These are phyloP conservation scores for Andrena bicolor DNA, from an alignment of 2,888 invertebrate genomes.

Conservation along the genomic window DNA sequence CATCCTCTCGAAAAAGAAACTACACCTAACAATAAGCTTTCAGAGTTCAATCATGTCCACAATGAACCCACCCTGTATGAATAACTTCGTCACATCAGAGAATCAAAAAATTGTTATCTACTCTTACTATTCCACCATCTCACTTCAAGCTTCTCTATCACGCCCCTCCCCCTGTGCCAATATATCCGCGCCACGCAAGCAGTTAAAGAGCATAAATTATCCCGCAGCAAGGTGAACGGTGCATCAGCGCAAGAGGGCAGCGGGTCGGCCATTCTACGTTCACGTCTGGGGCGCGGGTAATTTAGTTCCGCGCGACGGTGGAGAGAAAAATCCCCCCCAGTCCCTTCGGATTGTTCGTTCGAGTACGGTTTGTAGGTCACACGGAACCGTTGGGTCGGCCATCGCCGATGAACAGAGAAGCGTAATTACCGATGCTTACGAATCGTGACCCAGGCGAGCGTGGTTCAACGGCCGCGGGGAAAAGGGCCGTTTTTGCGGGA, in stretches of 20 bases:
- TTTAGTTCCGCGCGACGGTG: slow-evolving; percentile 4
- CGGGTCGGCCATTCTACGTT: slow-evolving; percentile 21
- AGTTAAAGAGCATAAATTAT: slow-evolving; percentile 34
- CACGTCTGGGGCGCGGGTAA: neutral
- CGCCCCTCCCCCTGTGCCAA: neutral
- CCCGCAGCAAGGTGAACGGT: slow-evolving; percentile 4
- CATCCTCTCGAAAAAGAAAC: no score
- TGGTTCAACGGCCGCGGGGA: neutral
- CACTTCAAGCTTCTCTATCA: neutral
- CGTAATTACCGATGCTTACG: slow-evolving; percentile 29
- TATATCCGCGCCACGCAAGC: neutral
- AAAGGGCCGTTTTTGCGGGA: neutral
- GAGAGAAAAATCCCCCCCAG: slow-evolving; percentile 2
- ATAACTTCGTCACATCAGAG: no score
- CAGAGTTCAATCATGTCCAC: no score
- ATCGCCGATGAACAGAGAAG: slow-evolving; percentile 20
- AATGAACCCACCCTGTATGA: no score
- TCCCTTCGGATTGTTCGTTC: slow-evolving; percentile 17
- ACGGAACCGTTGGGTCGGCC: slow-evolving; percentile 1
- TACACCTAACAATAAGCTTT: no score
- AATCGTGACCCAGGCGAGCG: slow-evolving; percentile 7
- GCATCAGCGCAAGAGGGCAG: slow-evolving; percentile 14
- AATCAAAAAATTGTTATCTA: no score
- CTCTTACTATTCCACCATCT: no score
- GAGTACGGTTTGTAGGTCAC: slow-evolving; percentile 5